Evolutionary conservation across 2,797 vertebrate genomes (phyloP).

Genomic region (Macroramphosus scolopax): DNA sequence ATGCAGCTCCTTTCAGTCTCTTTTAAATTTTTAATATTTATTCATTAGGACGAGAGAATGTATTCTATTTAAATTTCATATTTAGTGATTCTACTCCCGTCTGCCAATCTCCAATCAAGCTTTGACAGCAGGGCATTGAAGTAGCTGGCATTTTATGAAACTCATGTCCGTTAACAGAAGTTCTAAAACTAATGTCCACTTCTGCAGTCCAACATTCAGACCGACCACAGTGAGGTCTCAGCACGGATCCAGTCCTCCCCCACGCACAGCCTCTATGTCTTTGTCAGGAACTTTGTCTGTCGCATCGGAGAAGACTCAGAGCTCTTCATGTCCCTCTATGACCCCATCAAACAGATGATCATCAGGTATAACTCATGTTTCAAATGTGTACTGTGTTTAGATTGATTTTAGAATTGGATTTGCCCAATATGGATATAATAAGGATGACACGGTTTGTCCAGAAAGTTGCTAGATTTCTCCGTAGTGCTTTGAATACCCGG

Average conservation of each 20-base stretch:
- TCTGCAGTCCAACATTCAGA: constrained; percentile 85
- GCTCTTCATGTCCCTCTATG: constrained; percentile 97
- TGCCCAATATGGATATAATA: too few species aligned
- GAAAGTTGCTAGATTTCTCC: too few species aligned
- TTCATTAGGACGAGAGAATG: too few species aligned
- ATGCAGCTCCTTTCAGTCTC: constrained; percentile 8
- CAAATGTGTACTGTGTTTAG: too few species aligned
- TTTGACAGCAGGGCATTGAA: constrained; percentile 3
- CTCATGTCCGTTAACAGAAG: not conserved
- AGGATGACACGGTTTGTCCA: too few species aligned
- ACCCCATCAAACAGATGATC: constrained; percentile 85
- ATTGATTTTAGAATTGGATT: too few species aligned
- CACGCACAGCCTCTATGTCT: constrained; percentile 95
- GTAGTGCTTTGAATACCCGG: too few species aligned
- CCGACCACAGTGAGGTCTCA: constrained; percentile 85
- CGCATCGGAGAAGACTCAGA: constrained; percentile 97
- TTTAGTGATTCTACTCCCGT: constrained; percentile 7
- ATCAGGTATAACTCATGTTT: constrained; percentile 81
- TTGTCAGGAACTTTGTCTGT: constrained; percentile 97
- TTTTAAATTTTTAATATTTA: too few species aligned
- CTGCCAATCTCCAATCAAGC: constrained; percentile 3
- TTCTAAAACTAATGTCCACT: constrained; percentile 16
- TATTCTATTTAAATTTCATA: too few species aligned
- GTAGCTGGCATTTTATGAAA: not conserved
- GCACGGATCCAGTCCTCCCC: constrained; percentile 91